Base-by-base conservation (phyloP, 1,140 invertebrate species). In the Carposina sasakii region DNA sequence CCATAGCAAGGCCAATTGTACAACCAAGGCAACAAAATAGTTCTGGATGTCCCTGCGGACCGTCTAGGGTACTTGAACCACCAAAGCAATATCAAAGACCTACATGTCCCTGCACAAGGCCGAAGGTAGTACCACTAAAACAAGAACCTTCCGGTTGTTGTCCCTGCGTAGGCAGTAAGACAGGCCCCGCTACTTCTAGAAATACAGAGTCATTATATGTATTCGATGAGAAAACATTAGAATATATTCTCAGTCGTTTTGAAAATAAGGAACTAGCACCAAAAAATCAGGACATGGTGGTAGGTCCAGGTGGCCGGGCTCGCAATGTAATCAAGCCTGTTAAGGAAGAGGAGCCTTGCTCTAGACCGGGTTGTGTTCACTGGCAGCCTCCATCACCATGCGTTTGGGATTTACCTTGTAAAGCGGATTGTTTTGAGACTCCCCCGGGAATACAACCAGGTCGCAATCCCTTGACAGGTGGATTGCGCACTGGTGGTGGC, bases 351-450 rank as follows among this genome's bases (percentile, higher is more conserved):
- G 62, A 64, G 13, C 57, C 55, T 41, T 79, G 71, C 51, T 68
- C 57, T 30, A 67, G 70, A 53, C 64, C 67, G 26, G 73, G 67
- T 42, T 75, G 73, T 55, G 58, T 73, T 9, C 73, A 79, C 50
- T 75, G 69, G 73, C 41, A 76, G 42, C 70, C 73, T 12, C 73
- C 71, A 23, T 57, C 73, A 24, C 71, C 69, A 20, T 79, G 76
- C 36, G 50, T 73, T 19, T 76, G 71, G 71, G 54, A 79, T 54
- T 54, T 56, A 24, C 73, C 73, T 46, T 79, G 73, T 47, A 73
- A 71, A 58, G 76, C 73, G 13, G 73, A 76, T 48, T 75, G 73
- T 54, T 79, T 76, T 40, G 72, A 76, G 43, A 54, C 67, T 17
- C 65, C 50, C 5, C 54, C 61, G n/a, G 63, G 58, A 22, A 69